phyloP scores from a whole-genome alignment of 2,113 vertebrate genomes.

The Lasiurus cinereus region DNA sequence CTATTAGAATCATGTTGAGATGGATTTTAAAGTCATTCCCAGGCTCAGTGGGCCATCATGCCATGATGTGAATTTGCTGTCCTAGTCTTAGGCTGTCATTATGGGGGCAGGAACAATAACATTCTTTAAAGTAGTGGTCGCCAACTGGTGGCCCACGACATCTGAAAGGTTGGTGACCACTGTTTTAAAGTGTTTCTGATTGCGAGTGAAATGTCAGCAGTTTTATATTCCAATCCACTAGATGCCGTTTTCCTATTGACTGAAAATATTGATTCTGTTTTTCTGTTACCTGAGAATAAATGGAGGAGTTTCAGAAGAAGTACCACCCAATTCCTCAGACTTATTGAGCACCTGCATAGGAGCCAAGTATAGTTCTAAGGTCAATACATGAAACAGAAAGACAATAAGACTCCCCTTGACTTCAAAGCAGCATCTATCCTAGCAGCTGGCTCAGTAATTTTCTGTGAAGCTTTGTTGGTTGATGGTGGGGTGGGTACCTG shows the following conservation, averaged over 20 bases:
- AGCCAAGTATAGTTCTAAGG: constrained; percentile 1
- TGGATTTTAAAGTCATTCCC: constrained; percentile 54
- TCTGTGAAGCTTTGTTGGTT: not conserved
- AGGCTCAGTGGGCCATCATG: not conserved
- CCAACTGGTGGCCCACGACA: no score
- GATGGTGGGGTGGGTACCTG: not conserved
- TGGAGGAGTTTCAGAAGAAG: not conserved
- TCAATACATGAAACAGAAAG: not conserved
- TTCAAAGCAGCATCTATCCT: not conserved
- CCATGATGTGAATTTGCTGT: not conserved
- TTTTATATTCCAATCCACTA: constrained; percentile 14
- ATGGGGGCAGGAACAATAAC: not conserved
- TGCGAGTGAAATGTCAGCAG: constrained; percentile 39
- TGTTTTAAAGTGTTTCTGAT: not conserved
- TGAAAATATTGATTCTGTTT: constrained; percentile 41
- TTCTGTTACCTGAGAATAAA: not conserved
- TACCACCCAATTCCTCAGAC: not conserved
- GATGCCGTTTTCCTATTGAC: constrained; percentile 20
- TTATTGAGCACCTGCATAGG: not conserved
- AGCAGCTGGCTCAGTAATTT: not conserved
- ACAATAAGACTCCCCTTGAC: not conserved
- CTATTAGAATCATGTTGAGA: not conserved
- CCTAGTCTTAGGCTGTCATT: not conserved
- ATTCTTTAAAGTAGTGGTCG: not conserved
- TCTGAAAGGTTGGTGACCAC: no score